Conservation (phyloP, 2,113 vertebrate genomes). For the Turnix velox region DNA sequence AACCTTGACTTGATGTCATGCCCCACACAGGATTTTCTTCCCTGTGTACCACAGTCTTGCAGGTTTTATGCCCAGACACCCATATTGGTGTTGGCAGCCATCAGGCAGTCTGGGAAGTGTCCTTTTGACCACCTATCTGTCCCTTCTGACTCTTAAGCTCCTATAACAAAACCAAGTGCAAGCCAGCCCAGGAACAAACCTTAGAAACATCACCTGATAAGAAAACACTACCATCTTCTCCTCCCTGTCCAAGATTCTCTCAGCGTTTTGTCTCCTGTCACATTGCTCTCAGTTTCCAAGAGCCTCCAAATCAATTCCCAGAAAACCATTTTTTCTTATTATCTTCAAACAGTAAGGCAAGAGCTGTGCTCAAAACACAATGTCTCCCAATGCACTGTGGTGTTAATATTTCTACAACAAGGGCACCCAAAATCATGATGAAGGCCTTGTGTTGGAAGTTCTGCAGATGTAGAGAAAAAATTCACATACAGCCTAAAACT, state of each 20-base stretch:
- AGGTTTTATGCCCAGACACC: not conserved
- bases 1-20: not conserved
- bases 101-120: not conserved
- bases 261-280: not conserved
- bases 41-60: not conserved
- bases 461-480: not conserved
- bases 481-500: not conserved
- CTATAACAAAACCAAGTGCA: not conserved
- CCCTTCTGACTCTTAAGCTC: not conserved
- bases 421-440: not conserved
- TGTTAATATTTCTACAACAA: not conserved
- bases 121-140: not conserved
- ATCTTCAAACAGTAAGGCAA: not conserved
- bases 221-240: not conserved
- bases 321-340: not conserved
- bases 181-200: not conserved
- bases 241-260: not conserved
- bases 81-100: not conserved
- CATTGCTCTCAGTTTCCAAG: not conserved
- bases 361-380: not conserved
- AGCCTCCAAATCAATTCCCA: not conserved
- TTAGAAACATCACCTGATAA: not conserved
- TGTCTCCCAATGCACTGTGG: not conserved
- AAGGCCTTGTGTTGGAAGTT: not conserved
- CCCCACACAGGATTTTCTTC: not conserved